These are phyloP conservation scores for Campopleginae sp. DNA, from an alignment of 2,888 invertebrate species.

Conservation along the genomic window DNA sequence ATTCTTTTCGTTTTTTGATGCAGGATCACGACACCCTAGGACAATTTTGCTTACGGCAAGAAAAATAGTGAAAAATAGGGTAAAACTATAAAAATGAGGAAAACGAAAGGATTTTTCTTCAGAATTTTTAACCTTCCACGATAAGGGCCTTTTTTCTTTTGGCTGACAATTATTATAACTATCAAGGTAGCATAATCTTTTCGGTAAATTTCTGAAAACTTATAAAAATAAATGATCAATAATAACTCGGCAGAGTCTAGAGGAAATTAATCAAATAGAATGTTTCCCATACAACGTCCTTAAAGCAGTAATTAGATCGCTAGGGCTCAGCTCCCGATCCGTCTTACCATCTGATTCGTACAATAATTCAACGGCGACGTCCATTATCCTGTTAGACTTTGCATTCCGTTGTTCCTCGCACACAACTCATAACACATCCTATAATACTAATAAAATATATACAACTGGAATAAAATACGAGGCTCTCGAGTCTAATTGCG, in stretches of 20 bases:
- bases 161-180: background rate
- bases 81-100: no score
- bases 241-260: no score
- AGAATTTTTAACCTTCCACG: no score
- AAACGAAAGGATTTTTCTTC: no score
- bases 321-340: background rate
- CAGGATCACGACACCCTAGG: no score
- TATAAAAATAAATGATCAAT: no score
- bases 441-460: constrained; percentile 29
- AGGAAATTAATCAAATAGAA: no score
- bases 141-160: background rate
- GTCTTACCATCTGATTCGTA: constrained; percentile 45
- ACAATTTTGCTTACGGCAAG: no score
- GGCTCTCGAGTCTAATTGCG: background rate
- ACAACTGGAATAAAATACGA: constrained; percentile 20
- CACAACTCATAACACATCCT: constrained; percentile 17
- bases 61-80: no score
- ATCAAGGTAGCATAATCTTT: no score
- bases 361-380: constrained; percentile 69
- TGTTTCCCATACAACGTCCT: background rate
- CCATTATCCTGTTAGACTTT: constrained; percentile 74
- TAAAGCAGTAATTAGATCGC: constrained; percentile 2
- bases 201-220: no score
- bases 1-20: no score
- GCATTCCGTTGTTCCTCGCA: constrained; percentile 41